Base-by-base conservation (phyloP, 2,797 vertebrate genomes). In the Hoplostethus atlanticus region DNA sequence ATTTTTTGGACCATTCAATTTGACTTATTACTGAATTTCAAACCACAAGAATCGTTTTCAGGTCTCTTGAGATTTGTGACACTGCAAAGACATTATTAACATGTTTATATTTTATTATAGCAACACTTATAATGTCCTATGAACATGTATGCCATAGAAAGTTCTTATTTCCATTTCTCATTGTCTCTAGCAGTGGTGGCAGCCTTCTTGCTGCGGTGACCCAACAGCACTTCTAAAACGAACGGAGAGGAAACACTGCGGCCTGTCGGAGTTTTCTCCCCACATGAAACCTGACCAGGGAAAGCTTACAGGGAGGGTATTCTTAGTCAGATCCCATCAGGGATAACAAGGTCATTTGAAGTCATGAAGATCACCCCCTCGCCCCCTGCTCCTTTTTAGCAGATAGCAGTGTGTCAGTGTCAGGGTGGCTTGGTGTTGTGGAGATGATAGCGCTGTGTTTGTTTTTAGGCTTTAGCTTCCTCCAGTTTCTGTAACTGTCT, bases 281-380 rank as follows among this genome's bases (percentile, higher is more conserved):
- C 63, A 51, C 61, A 65, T 85, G 84, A 80, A 89, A 89, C 76
- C 79, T 80, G 83, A 89, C 66, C 83, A 84, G 74, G 73, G 60
- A 82, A 74, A 78, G 68, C 76, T 79, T 83, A 76, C 76, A 80
- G 70, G 70, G 65, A 61, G 73, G 71, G 78, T 86, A 83, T 84
- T 83, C 79, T 83, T 86, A 71, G 74, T 73, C 77, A 85, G 76
- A 88, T 85, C 80, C 73, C 69, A 89, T 54, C 73, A 73, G 76
- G 84, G 83, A 87, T 84, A 85, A 84, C 82, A 85, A 85, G 74
- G 81, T 85, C 80, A 86, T 84, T 68, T 80, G 64, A 75, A 87
- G 80, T 80, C 73, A 68, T 77, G 53, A 74, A 68, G 65, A 73
- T 25, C 53, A 38, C 40, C 51, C 25, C 4, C 34, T 2, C n/a